A percentile compares a stretch with the other conserved stretches of the same genome.
Evolutionary conservation across 1,140 invertebrate genomes (phyloP).

Genomic region (Drosophila elegans): DNA sequence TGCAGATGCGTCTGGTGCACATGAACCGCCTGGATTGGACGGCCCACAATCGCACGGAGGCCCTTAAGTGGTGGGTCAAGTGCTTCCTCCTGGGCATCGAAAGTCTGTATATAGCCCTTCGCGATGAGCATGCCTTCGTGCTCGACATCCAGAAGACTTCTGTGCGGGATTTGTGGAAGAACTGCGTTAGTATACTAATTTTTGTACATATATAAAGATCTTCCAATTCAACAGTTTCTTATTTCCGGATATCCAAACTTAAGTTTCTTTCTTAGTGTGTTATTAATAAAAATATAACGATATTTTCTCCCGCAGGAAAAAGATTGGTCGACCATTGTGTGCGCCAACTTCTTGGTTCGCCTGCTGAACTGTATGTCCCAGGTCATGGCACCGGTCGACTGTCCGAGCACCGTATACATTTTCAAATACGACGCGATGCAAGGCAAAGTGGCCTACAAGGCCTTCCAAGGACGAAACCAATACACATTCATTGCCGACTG

Average conservation of each 20-base stretch:
- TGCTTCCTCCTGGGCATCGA: slow-evolving; percentile 50
- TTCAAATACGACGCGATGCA: slow-evolving; percentile 38
- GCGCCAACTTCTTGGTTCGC: slow-evolving; percentile 42
- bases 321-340: slow-evolving; percentile 25
- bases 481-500: slow-evolving; percentile 59
- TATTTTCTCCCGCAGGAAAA: slow-evolving; percentile 15
- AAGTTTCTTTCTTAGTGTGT: background rate
- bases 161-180: slow-evolving; percentile 20
- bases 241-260: background rate
- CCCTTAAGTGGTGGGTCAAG: slow-evolving; percentile 56
- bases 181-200: slow-evolving; percentile 37
- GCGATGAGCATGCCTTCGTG: slow-evolving; percentile 34
- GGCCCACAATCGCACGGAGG: slow-evolving; percentile 20
- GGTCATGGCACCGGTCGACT: slow-evolving; percentile 31
- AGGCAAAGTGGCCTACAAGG: slow-evolving; percentile 25
- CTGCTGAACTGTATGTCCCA: slow-evolving; percentile 19
- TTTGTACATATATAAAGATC: too few species aligned
- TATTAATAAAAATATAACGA: background rate
- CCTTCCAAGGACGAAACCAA: slow-evolving; percentile 5
- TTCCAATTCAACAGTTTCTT: too few species aligned
- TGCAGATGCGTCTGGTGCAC: slow-evolving; percentile 37
- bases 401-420: slow-evolving; percentile 37
- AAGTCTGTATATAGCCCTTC: slow-evolving; percentile 31
- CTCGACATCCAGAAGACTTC: slow-evolving; percentile 7
- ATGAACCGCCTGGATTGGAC: slow-evolving; percentile 58